Evolutionary conservation across 2,797 vertebrate species (phyloP).

Genomic region (Lutjanus argentimaculatus): DNA sequence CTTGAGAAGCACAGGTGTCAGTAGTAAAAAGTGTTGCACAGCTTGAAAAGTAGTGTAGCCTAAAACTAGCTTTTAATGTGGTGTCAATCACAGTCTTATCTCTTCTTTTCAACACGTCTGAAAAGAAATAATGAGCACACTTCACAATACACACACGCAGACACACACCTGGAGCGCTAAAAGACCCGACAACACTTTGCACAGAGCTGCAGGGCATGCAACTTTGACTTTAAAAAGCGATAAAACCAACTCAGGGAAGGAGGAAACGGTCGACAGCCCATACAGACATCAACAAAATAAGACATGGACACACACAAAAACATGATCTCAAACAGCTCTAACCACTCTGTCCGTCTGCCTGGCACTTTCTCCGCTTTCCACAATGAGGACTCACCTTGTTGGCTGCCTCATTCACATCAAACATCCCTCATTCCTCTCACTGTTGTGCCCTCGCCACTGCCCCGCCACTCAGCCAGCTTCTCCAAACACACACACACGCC

Average conservation of each 20-base stretch:
- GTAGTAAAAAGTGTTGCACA: slow-evolving; percentile 22
- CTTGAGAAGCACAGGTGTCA: slow-evolving; percentile 45
- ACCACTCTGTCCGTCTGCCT: slow-evolving; percentile 13
- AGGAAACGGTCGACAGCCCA: slow-evolving; percentile 39
- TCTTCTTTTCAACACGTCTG: slow-evolving; percentile 17
- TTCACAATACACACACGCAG: slow-evolving; percentile 22
- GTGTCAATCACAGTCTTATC: slow-evolving; percentile 50
- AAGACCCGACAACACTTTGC: slow-evolving; percentile 27
- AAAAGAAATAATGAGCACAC: slow-evolving; percentile 58
- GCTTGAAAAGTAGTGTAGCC: slow-evolving; percentile 28
- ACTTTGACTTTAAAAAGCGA: slow-evolving; percentile 48
- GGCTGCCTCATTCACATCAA: slow-evolving; percentile 59
- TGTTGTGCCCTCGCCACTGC: slow-evolving; percentile 37
- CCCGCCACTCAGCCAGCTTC: slow-evolving; percentile 32
- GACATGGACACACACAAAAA: slow-evolving; percentile 34
- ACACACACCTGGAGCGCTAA: slow-evolving; percentile 24
- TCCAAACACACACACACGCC: slow-evolving; percentile 11
- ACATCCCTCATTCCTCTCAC: slow-evolving; percentile 37
- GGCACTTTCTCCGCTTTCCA: slow-evolving; percentile 40
- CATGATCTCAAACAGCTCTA: slow-evolving; percentile 29
- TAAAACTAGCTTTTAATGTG: slow-evolving; percentile 39
- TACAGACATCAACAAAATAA: slow-evolving; percentile 42
- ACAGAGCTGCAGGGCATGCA: slow-evolving; percentile 36
- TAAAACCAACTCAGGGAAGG: slow-evolving; percentile 21
- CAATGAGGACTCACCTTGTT: slow-evolving; percentile 43